These are phyloP conservation scores for Apocrypta bakeri DNA, from an alignment of 1,140 invertebrate genomes.

Conservation along the genomic window DNA sequence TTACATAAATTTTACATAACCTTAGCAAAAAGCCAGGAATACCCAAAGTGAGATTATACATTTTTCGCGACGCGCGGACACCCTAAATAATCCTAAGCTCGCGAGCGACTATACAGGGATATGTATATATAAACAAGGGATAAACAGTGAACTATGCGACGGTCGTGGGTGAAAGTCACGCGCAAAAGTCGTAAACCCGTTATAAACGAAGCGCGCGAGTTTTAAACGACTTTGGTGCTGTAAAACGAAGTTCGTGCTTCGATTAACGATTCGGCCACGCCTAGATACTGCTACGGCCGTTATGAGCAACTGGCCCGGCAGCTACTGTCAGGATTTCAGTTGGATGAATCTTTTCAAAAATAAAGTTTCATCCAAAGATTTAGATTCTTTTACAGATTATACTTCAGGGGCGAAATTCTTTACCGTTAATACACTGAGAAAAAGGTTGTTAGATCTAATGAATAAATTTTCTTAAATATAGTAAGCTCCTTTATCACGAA, in stretches of 20 bases:
- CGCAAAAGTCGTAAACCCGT: slow-evolving; percentile 38
- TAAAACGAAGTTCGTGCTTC: slow-evolving; percentile 53
- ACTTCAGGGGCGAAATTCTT: too few species aligned
- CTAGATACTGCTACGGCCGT: slow-evolving; percentile 22
- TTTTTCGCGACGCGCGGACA: background rate
- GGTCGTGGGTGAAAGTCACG: slow-evolving; percentile 33
- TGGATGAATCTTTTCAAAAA: background rate
- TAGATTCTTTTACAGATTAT: too few species aligned
- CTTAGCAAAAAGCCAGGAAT: background rate
- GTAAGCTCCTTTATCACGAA: too few species aligned
- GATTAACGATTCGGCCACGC: slow-evolving; percentile 59
- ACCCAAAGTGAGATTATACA: background rate
- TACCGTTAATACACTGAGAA: too few species aligned
- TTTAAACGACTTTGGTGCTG: slow-evolving; percentile 36
- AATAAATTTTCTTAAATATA: too few species aligned
- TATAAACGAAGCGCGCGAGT: slow-evolving; percentile 1
- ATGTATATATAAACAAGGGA: background rate
- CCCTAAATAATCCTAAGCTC: background rate
- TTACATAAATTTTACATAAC: slow-evolving; percentile 32
- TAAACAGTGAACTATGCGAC: background rate
- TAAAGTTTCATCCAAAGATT: background rate
- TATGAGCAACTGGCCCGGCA: background rate
- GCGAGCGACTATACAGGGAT: background rate
- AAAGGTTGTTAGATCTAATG: too few species aligned
- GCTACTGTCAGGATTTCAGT: background rate